A percentile compares a stretch with the other conserved stretches of the same genome.
Evolutionary conservation across 2,888 invertebrate genomes (phyloP).

Genomic region (Apamea sordens): DNA sequence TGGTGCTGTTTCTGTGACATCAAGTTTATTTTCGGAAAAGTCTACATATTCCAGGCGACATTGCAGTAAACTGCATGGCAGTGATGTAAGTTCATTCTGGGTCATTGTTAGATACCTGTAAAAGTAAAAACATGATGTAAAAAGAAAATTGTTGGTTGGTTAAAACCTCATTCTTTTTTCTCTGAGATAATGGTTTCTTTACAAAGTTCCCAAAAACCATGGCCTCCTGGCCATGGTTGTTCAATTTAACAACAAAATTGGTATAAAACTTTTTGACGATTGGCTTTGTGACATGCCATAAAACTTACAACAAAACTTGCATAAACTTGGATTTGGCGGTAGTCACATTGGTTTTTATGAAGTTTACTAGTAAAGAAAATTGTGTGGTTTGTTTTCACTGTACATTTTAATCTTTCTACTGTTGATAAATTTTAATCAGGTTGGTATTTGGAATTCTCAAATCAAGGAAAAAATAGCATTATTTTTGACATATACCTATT

Average conservation of each 20-base stretch:
- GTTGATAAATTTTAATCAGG: not conserved
- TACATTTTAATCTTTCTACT: not conserved
- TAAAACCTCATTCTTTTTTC: not conserved
- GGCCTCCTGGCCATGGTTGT: not conserved
- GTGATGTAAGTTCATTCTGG: slow-evolving; percentile 86
- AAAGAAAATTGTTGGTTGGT: not conserved
- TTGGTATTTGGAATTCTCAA: not conserved
- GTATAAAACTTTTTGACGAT: not conserved
- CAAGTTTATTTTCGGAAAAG: slow-evolving; percentile 90
- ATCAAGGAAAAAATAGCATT: too few relatives aligned
- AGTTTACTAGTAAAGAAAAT: not conserved
- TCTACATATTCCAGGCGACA: slow-evolving; percentile 90
- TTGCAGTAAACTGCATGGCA: slow-evolving; percentile 91
- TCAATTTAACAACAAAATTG: not conserved
- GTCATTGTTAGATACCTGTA: slow-evolving; percentile 89
- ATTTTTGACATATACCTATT: not conserved
- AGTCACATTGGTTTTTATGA: not conserved
- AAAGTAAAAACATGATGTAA: slow-evolving; percentile 31
- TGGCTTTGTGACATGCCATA: not conserved
- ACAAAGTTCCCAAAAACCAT: not conserved
- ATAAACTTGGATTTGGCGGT: not conserved
- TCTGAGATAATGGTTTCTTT: not conserved
- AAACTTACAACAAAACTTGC: not conserved
- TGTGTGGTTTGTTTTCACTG: not conserved
- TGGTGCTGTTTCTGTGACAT: slow-evolving; percentile 60